phyloP scores from a whole-genome alignment of 1,140 invertebrate species.

The Lepidostoma basale region DNA sequence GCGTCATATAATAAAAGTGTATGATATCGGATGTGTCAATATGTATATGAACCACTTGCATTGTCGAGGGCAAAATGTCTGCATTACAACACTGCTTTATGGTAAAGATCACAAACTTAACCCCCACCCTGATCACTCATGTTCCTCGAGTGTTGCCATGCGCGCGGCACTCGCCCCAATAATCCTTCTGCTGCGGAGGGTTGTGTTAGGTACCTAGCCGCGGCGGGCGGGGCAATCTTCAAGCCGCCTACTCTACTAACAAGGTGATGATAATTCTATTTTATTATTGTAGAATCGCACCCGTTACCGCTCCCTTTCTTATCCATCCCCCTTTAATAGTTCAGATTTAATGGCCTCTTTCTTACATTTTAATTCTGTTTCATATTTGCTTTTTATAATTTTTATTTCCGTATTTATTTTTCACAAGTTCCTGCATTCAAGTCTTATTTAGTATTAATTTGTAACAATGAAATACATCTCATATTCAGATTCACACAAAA shows the following conservation, averaged over 20 bases:
- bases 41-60: constrained; percentile 21
- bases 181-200: neutral
- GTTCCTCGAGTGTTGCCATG: neutral
- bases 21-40: constrained; percentile 27
- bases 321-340: no score
- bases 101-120: neutral
- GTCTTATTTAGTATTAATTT: no score
- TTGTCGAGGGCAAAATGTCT: constrained; percentile 16
- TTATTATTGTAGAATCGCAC: constrained; percentile 11
- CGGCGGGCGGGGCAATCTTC: neutral
- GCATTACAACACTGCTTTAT: constrained; percentile 12
- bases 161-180: neutral
- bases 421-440: no score
- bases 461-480: no score
- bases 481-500: no score
- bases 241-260: neutral
- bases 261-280: constrained; percentile 18
- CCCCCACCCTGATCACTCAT: neutral
- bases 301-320: no score
- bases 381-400: no score
- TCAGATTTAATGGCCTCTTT: no score
- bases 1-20: constrained; percentile 14
- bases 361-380: no score
- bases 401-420: no score
- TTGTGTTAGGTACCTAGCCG: constrained; percentile 14